phyloP scores from a whole-genome alignment of 2,888 invertebrate species.

The Brachyptera risi region DNA sequence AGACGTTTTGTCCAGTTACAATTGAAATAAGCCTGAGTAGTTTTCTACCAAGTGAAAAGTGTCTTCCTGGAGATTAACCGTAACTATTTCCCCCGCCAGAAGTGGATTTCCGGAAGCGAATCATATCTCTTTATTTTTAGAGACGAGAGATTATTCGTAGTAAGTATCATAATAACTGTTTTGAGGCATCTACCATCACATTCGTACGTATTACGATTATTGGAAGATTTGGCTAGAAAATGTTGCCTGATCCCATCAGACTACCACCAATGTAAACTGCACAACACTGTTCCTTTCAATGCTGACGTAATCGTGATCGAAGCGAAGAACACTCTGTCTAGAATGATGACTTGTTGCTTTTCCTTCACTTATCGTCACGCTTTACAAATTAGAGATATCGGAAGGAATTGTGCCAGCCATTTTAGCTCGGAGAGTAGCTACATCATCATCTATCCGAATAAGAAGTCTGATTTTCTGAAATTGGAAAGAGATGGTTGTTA shows the following conservation, averaged over 20 bases:
- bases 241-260: too few species aligned
- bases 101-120: neutral
- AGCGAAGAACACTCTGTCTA: too few species aligned
- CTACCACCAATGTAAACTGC: too few species aligned
- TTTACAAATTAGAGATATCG: slow-evolving; percentile 39
- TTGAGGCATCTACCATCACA: slow-evolving; percentile 4
- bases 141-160: slow-evolving; percentile 1
- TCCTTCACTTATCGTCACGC: too few species aligned
- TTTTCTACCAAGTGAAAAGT: neutral
- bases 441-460: slow-evolving; percentile 80
- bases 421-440: slow-evolving; percentile 70
- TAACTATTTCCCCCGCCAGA: slow-evolving; percentile 13
- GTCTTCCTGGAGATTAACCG: neutral
- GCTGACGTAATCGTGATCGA: too few species aligned
- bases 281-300: too few species aligned
- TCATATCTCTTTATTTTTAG: neutral
- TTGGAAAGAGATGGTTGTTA: slow-evolving; percentile 32
- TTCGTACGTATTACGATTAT: too few species aligned
- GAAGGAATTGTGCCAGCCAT: slow-evolving; percentile 50
- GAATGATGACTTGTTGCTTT: too few species aligned
- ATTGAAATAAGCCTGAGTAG: slow-evolving; percentile 10
- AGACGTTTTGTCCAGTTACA: neutral
- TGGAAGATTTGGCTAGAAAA: neutral
- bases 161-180: slow-evolving; percentile 18
- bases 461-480: slow-evolving; percentile 79